phyloP scores from a whole-genome alignment of 2,888 invertebrate genomes.

The Nebria salina region DNA sequence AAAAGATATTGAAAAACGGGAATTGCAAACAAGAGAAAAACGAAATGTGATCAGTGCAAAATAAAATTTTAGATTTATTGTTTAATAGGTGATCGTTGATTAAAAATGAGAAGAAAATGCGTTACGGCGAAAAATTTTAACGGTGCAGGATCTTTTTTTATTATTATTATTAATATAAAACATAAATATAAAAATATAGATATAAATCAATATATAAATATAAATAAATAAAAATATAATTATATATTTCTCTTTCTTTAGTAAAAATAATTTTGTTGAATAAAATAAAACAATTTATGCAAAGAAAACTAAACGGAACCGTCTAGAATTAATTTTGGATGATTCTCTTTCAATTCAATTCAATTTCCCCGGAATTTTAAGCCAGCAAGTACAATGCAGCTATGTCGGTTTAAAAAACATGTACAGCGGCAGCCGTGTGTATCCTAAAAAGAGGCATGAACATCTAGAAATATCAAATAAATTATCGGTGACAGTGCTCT shows the following conservation, averaged over 20 bases:
- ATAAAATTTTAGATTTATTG: not conserved
- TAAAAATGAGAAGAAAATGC: not conserved
- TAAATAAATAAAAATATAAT: not conserved
- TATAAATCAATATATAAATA: too few relatives aligned
- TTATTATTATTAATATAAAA: too few relatives aligned
- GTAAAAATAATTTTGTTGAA: not conserved
- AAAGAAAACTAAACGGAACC: not conserved
- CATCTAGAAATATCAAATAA: conserved; percentile 38
- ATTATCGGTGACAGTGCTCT: conserved; percentile 36
- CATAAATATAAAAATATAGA: too few relatives aligned
- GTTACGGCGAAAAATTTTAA: too few relatives aligned
- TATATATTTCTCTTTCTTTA: not conserved
- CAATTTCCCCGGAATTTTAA: not conserved
- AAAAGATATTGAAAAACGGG: not conserved
- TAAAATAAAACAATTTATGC: not conserved
- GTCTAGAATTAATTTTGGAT: not conserved
- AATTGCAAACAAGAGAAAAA: not conserved
- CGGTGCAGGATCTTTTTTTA: too few relatives aligned
- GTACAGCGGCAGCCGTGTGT: not conserved
- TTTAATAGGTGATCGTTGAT: not conserved
- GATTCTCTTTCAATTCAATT: not conserved
- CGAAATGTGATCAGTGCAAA: not conserved
- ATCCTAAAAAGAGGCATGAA: not conserved
- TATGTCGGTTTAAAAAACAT: not conserved
- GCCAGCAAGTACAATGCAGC: not conserved